Evolutionary conservation across 1,140 invertebrate genomes (phyloP).

Genomic region (Stegodyphus mimosarum): DNA sequence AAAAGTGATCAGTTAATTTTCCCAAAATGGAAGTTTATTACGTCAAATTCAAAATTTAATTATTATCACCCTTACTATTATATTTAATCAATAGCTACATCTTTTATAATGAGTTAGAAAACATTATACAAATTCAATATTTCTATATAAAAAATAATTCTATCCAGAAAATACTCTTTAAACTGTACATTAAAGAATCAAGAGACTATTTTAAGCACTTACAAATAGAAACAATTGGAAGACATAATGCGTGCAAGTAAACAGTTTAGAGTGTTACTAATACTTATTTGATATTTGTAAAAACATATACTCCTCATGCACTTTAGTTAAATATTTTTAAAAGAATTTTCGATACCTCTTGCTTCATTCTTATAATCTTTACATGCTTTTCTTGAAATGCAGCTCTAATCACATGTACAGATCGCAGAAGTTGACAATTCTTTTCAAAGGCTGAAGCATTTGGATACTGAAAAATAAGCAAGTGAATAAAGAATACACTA

Average conservation of each 20-base stretch:
- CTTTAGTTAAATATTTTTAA: not conserved
- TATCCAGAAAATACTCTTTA: not conserved
- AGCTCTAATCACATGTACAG: not conserved
- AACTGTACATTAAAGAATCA: not conserved
- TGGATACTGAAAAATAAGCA: not conserved
- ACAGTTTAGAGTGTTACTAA: not conserved
- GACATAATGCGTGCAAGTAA: not conserved
- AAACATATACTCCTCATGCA: not conserved
- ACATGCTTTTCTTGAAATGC: constrained; percentile 28
- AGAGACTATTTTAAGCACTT: not conserved
- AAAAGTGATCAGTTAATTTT: no score
- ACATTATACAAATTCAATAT: not conserved
- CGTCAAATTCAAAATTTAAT: no score
- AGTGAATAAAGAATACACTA: not conserved
- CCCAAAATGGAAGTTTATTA: no score
- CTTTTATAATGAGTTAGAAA: not conserved
- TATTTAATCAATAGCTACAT: not conserved
- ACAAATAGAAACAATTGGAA: not conserved
- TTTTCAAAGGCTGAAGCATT: not conserved
- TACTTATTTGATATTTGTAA: no score
- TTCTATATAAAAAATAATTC: not conserved
- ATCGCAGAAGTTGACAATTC: not conserved
- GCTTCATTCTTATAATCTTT: constrained; percentile 23
- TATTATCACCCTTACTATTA: no score
- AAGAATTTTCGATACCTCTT: constrained; percentile 6